phyloP scores from a whole-genome alignment of 2,888 invertebrate genomes.

The Ditylenchus weischeri region DNA sequence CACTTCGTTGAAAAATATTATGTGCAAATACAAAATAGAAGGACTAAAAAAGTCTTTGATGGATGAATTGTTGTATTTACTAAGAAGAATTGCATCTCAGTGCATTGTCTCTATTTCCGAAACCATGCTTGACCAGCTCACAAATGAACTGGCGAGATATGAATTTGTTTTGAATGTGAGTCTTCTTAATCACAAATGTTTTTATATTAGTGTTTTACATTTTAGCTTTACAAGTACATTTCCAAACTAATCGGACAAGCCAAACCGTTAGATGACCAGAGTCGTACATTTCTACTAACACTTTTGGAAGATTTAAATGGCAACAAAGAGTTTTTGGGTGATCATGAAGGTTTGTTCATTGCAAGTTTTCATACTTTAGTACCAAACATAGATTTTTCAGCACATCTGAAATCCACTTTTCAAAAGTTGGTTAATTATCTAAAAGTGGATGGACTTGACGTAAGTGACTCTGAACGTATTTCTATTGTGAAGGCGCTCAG shows the following conservation, averaged over 20 bases:
- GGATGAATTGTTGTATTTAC: too few species aligned
- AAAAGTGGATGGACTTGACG: neutral
- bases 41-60: too few species aligned
- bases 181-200: too few species aligned
- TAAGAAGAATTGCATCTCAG: too few species aligned
- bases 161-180: too few species aligned
- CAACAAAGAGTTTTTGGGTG: neutral
- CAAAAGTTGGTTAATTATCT: neutral
- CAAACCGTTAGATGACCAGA: neutral
- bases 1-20: too few species aligned
- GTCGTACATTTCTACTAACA: neutral
- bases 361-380: too few species aligned
- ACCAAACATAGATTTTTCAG: too few species aligned
- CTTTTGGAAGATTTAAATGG: neutral
- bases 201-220: neutral
- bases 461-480: neutral
- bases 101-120: too few species aligned
- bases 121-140: too few species aligned
- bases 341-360: neutral
- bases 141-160: too few species aligned
- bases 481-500: neutral
- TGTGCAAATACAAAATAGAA: too few species aligned
- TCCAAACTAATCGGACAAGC: neutral
- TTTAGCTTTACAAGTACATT: neutral
- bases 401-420: neutral